Evolutionary conservation across 2,113 vertebrate species (phyloP).

Genomic region (Chloroceryle aenea): DNA sequence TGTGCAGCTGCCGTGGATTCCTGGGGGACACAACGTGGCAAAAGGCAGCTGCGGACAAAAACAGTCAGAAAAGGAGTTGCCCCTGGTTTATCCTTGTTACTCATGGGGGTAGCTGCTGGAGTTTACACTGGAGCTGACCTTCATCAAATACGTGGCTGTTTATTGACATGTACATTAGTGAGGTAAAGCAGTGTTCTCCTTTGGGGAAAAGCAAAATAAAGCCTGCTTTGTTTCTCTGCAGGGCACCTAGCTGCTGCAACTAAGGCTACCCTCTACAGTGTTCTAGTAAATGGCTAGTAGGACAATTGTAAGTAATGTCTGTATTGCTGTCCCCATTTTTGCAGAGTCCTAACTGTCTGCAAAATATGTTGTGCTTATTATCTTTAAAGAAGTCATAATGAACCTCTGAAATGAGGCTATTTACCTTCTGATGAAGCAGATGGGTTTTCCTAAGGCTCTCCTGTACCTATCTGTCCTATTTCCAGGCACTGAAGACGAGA

Average conservation of each 20-base stretch:
- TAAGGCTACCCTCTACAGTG: not conserved
- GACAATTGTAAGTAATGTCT: not conserved
- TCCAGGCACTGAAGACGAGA: not conserved
- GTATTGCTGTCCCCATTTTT: not conserved
- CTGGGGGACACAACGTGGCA: not conserved
- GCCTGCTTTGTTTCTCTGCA: not conserved
- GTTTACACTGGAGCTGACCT: not conserved
- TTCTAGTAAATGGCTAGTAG: not conserved
- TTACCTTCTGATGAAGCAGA: not conserved
- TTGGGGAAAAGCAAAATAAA: not conserved
- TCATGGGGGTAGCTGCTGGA: not conserved
- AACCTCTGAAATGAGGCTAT: not conserved
- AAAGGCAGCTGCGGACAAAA: not conserved
- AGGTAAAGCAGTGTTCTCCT: not conserved
- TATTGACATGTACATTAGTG: not conserved
- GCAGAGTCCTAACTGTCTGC: not conserved
- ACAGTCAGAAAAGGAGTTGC: not conserved
- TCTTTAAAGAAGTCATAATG: not conserved
- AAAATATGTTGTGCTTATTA: not conserved
- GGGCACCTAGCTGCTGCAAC: not conserved
- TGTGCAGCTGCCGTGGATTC: slow-evolving; percentile 18
- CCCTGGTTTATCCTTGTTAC: not conserved
- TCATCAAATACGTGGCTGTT: not conserved
- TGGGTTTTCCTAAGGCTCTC: not conserved
- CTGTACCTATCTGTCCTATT: not conserved